Conservation (phyloP, 2,888 invertebrate genomes). For the Pyrgus malvae region DNA sequence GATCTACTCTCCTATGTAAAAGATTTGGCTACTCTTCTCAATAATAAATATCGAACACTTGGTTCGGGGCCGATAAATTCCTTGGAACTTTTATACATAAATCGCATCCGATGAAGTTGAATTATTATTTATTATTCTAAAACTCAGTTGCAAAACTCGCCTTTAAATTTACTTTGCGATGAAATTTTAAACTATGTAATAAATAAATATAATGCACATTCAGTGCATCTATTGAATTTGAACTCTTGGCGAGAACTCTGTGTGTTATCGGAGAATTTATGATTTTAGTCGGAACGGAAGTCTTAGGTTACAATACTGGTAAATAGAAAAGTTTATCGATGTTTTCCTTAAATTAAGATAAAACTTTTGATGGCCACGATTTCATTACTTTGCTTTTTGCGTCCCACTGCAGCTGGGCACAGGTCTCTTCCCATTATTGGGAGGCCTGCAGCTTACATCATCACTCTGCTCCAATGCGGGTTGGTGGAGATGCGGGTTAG, state of each 20-base stretch:
- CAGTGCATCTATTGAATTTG: neutral
- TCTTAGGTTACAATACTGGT: no score
- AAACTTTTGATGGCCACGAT: no score
- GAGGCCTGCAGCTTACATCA: no score
- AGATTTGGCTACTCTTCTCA: neutral
- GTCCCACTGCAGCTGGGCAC: no score
- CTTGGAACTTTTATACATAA: slow-evolving; percentile 24
- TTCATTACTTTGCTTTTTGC: no score
- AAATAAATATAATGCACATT: slow-evolving; percentile 11
- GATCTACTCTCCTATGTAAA: slow-evolving; percentile 7
- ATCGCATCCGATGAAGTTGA: slow-evolving; percentile 13
- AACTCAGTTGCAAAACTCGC: slow-evolving; percentile 20
- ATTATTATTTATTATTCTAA: slow-evolving; percentile 28
- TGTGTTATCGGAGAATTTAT: neutral
- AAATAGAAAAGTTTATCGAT: no score
- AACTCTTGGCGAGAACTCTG: neutral
- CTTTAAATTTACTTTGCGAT: slow-evolving; percentile 22
- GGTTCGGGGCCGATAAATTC: slow-evolving; percentile 22
- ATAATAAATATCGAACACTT: slow-evolving; percentile 11
- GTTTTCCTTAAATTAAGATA: no score
- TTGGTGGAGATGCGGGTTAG: no score
- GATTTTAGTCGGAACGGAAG: no score
- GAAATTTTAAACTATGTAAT: slow-evolving; percentile 25
- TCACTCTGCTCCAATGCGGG: no score
- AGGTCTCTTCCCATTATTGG: no score